Base-by-base conservation (phyloP, 2,888 invertebrate genomes). In the Zaprionus bogoriensis region DNA sequence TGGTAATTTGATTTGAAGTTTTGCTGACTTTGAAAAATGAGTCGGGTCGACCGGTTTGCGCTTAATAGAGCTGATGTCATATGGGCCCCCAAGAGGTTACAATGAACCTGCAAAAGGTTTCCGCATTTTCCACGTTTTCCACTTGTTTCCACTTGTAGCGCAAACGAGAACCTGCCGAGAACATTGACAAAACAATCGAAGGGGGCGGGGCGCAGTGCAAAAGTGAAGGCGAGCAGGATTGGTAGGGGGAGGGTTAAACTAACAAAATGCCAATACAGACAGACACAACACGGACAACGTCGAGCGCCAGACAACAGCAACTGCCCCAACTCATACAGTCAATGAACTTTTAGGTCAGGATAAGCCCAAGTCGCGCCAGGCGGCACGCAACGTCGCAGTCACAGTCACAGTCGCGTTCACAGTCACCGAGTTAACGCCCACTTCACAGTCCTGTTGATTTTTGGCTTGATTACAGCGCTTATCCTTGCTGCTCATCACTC, bases 301-400 rank as follows among this genome's bases (percentile, higher is more conserved):
- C 30, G 42, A 44, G 28, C 51, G 52, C 50, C 41, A 63, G 54
- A 62, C 53, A 60, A 32, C 54, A 51, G 47, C 22, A 50, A 55
- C 72, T 72, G 72, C 73, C 67, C 69, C 60, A 72, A 71, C 58
- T 52, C 19, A 61, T 52, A 58, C 74, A 79, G 79, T 79, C 79
- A 79, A 79, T 79, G 79, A 79, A 79, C 79, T 74, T 82, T 79
- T 77, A 68, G 82, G 78, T 74, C 79, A 71, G 72, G 71, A 71
- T 47, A 71, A 47, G 36, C 23, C 51, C 4, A 14, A 20, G 38
- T 38, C 42, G 45, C 79, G 82, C 51, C 4, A 14, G 23, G 38
- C 42, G 44, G 45, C 79, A 79, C 79, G 83, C 83, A 79, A 79
- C 51, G 67, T 44, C 52, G 44, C 48, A 20, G 44, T 54, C 30